Percentiles rank a stretch among this genome's conserved stretches.
These are phyloP conservation scores for Amphimedon queenslandica DNA, from an alignment of 37 sponge, comb jelly and placozoan genomes.

Conservation along the genomic window DNA sequence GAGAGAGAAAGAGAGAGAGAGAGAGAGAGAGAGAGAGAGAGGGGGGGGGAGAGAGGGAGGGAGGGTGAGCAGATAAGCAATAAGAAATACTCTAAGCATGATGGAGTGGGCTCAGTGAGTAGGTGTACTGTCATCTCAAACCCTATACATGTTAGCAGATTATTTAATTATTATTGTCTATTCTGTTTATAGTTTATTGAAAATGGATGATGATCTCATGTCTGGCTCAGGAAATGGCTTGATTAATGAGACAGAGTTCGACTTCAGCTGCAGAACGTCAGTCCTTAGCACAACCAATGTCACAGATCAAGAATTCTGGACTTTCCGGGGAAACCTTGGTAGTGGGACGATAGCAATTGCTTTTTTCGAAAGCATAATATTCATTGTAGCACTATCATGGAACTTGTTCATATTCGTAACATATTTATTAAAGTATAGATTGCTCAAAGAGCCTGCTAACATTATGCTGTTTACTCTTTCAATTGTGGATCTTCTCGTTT, in stretches of 20 bases:
- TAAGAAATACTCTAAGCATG: too few relatives aligned
- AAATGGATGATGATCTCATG: too few relatives aligned
- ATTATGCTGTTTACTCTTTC: slow-evolving; percentile 54
- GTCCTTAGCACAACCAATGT: slow-evolving; percentile 7
- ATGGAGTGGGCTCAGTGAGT: too few relatives aligned
- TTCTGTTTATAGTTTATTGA: too few relatives aligned
- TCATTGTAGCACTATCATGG: slow-evolving; percentile 62
- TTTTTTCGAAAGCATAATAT: slow-evolving; percentile 34
- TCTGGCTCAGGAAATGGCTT: too few relatives aligned
- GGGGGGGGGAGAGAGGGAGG: too few relatives aligned
- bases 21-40: too few relatives aligned
- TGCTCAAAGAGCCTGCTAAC: slow-evolving; percentile 68
- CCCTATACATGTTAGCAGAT: too few relatives aligned
- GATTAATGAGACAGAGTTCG: not conserved
- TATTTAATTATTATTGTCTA: too few relatives aligned
- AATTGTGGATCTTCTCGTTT: slow-evolving; percentile 30
- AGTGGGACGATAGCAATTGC: slow-evolving; percentile 27
- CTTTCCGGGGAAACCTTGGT: slow-evolving; percentile 6
- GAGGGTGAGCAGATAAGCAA: too few relatives aligned
- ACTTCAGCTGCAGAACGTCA: slow-evolving; percentile 15
- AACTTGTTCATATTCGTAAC: slow-evolving; percentile 68
- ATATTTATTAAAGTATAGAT: slow-evolving; percentile 21
- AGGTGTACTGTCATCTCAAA: too few relatives aligned
- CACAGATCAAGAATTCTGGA: slow-evolving; percentile 33
- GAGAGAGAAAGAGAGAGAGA: too few relatives aligned